Conservation (phyloP, 2,888 invertebrate genomes). For the Machimus atricapillus region DNA sequence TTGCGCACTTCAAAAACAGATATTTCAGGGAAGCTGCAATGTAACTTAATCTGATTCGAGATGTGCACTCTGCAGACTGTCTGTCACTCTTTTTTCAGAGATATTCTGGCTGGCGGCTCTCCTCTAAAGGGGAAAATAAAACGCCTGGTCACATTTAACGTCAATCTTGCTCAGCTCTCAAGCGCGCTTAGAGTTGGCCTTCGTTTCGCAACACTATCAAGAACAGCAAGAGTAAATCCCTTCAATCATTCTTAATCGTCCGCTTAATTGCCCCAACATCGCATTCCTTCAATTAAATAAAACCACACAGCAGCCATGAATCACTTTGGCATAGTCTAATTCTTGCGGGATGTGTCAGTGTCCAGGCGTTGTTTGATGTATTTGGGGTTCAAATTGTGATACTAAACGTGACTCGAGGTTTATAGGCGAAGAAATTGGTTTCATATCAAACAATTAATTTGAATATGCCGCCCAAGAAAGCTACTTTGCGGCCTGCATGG, state of each 20-base stretch:
- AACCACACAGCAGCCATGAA: background rate
- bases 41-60: background rate
- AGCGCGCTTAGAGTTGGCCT: background rate
- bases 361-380: background rate
- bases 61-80: background rate
- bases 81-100: background rate
- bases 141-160: background rate
- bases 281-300: background rate
- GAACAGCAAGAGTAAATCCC: background rate
- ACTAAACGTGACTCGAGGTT: background rate
- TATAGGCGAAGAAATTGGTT: background rate
- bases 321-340: background rate
- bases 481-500: background rate
- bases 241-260: slow-evolving; percentile 2
- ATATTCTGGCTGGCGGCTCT: background rate
- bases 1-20: background rate
- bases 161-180: background rate
- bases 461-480: background rate
- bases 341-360: background rate
- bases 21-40: background rate
- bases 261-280: slow-evolving; percentile 17
- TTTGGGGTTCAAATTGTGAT: background rate
- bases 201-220: background rate
- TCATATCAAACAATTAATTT: background rate
- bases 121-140: background rate